Evolutionary conservation across 2,888 invertebrate genomes (phyloP), one percentile per base, ranked within the genome.

Genomic region (Zhuqinia jingwanae): DNA sequence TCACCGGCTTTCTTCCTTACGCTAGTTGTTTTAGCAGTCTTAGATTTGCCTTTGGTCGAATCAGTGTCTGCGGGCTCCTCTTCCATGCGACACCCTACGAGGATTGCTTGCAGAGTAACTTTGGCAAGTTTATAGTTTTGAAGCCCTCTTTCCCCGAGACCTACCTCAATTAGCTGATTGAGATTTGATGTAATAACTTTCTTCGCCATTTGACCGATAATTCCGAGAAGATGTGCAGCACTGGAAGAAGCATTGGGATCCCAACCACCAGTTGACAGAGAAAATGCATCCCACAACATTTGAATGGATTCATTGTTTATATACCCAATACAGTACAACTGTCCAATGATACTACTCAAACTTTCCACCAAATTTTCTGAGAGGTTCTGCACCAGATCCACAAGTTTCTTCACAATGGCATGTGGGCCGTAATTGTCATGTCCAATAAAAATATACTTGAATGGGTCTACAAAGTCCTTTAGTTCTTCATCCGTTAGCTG

Each of bases 231-330:
- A 70, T 88, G 89, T 1, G 83, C 88, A 60, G 90, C 90, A 80
- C 75, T 82, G 42, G 83, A 84, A 0, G 89, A 88, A 20, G 87
- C 88, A 11, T 73, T 63, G 6, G 45, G 22, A 2, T 73, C 68
- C 90, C 90, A 90, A 6, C 13, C 25, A 0, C 84, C 84, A 45
- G 84, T 81, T 0, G 87, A 70, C 20, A 87, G 45, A 0, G 83
- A 83, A 60, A 84, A 90, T 0, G 90, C 90, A 77, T 90, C 90
- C 89, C 89, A 90, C 10, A 90, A 50, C 15, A 88, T 63, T 81
- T 77, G 42, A 17, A 89, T 83, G 17, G 78, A 85, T 15, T 88
- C 87, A 2, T 36, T 47, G 47, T 58, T 81, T 10, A 89, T n/a
- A 1, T 65, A 75, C 3, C 78, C 42, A 10, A 78, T 79, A 22